Base-by-base conservation (phyloP, 2,888 invertebrate species). In the Tortricodes alternella region DNA sequence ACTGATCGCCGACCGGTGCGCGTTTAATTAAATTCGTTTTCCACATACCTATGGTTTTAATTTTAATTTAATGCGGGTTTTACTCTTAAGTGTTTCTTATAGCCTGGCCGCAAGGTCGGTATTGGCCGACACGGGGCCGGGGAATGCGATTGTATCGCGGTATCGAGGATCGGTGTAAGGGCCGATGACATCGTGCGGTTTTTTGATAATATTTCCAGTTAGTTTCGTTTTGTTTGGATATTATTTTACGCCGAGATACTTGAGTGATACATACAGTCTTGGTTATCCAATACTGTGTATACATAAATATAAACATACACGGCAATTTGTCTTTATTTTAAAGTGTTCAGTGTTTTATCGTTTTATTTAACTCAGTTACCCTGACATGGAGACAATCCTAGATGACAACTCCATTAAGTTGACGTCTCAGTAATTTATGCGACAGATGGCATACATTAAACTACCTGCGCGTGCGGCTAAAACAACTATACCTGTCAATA, bases 141-240 rank as follows among this genome's bases (percentile, higher is more conserved):
- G 21, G 50, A 44, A 68, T 64, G 61, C 67, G 74, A 79, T 78
- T 61, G 63, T 69, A 76, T 74, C 76, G 60, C 61, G 62, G 77
- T 83, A 85, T 83, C 83, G 73, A 78, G 68, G 79, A 82, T 80
- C 83, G 72, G 74, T 66, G 74, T 74, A 63, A 63, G 75, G 84
- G 80, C 72, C 85, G 85, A 88, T 87, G 88, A 86, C 87, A 85
- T 79, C 74, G 78, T 70, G 73, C 74, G 70, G 74, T 76, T 80
- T 79, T 85, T 85, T 82, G 85, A 86, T 85, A 85, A 80, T 79
- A 73, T 68, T 67, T 65, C 64, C 65, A 61, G 63, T 66, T 66
- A 68, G 68, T 68, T 72, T 69, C 73, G 72, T 74, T 83, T 76
- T 71, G 77, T 79, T 78, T 72, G 63, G 65, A 80, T 84, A 83